phyloP scores from a whole-genome alignment of 2,113 vertebrate species.

The Oreocharis arfaki region DNA sequence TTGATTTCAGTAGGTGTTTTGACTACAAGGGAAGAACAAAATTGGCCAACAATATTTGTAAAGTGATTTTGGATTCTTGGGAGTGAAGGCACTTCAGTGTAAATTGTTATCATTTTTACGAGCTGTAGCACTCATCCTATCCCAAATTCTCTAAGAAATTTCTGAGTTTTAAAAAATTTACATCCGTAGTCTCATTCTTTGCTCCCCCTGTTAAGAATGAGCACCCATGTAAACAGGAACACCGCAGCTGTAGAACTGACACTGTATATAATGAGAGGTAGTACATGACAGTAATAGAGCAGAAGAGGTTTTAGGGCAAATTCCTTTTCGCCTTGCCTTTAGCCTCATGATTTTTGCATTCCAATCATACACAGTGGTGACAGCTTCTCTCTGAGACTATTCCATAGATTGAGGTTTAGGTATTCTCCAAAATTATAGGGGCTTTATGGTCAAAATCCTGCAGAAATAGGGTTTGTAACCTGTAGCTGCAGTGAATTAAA shows the following conservation, averaged over 20 bases:
- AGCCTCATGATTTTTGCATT: neutral
- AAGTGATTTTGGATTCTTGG: constrained; percentile 3
- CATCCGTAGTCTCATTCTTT: neutral
- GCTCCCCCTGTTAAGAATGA: neutral
- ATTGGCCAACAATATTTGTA: constrained; percentile 32
- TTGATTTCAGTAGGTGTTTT: constrained; percentile 48
- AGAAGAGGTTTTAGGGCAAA: neutral
- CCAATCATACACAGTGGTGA: neutral
- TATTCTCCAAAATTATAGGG: neutral
- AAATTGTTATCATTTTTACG: neutral
- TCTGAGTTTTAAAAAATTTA: neutral
- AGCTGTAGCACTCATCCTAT: neutral
- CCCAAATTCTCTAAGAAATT: neutral
- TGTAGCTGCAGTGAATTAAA: constrained; percentile 26
- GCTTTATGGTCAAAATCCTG: neutral
- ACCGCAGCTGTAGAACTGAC: neutral
- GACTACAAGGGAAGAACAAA: constrained; percentile 20
- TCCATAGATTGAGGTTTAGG: neutral
- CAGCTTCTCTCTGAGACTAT: neutral
- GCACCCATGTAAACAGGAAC: neutral
- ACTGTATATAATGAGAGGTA: neutral
- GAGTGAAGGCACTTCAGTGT: neutral
- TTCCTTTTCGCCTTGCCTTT: neutral
- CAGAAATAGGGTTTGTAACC: neutral
- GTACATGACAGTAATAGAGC: neutral